Conservation (phyloP, 2,797 vertebrate genomes). For the Scomberomorus guttatus region DNA sequence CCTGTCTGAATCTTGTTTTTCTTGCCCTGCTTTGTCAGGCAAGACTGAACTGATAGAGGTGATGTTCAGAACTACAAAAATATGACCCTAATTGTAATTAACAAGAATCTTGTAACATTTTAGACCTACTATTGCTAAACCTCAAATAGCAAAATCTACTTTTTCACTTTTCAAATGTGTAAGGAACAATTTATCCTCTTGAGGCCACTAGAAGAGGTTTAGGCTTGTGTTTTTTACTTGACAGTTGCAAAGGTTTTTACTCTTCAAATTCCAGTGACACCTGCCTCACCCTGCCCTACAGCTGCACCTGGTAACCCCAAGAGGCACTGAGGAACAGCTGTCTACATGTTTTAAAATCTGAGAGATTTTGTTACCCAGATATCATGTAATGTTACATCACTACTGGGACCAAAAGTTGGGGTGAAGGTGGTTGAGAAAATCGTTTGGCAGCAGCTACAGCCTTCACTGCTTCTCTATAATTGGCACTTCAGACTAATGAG, state of each 20-base stretch:
- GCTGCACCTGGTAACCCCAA: slow-evolving; percentile 24
- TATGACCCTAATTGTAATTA: not conserved
- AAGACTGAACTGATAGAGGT: not conserved
- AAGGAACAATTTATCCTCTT: slow-evolving; percentile 1
- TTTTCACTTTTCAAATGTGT: not conserved
- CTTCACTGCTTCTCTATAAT: slow-evolving; percentile 37
- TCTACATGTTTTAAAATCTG: not conserved
- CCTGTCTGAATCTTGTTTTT: too few relatives aligned
- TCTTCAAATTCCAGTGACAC: slow-evolving; percentile 12
- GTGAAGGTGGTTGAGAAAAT: slow-evolving; percentile 20
- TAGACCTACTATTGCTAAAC: not conserved
- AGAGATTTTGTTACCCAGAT: slow-evolving; percentile 13
- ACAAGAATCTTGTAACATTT: not conserved
- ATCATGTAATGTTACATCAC: slow-evolving; percentile 41
- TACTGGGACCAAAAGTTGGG: not conserved
- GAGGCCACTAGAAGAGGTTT: not conserved
- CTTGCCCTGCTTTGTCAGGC: too few relatives aligned
- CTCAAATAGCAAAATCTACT: not conserved
- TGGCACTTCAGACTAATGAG: slow-evolving; percentile 30
- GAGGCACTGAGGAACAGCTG: slow-evolving; percentile 2
- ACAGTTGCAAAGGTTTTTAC: slow-evolving; percentile 3
- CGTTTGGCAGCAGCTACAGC: slow-evolving; percentile 10
- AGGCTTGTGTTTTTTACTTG: not conserved
- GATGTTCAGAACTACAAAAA: not conserved
- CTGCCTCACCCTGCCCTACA: slow-evolving; percentile 19